phyloP scores from a whole-genome alignment of 2,888 invertebrate species.

The Harpalus rufipes region DNA sequence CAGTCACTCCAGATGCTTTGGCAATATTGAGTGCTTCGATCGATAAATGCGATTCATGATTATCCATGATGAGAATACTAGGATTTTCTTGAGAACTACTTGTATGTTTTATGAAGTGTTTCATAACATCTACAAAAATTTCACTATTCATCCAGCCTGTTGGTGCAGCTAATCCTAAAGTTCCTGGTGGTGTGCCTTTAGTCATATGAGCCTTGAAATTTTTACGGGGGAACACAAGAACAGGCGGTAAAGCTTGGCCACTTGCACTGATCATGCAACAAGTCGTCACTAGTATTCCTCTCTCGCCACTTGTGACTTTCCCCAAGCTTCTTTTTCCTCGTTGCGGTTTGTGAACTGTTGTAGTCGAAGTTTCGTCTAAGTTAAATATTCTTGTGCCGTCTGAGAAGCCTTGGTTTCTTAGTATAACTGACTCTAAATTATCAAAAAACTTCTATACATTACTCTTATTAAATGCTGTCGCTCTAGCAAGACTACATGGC shows the following conservation, averaged over 20 bases:
- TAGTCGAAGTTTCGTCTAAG: constrained; percentile 73
- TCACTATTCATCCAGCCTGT: neutral
- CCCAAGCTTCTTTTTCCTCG: constrained; percentile 71
- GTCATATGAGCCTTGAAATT: neutral
- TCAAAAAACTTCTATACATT: constrained; percentile 68
- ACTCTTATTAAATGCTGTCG: constrained; percentile 71
- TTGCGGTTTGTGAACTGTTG: constrained; percentile 73
- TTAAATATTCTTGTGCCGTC: constrained; percentile 73
- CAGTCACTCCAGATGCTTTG: neutral
- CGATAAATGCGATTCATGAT: neutral
- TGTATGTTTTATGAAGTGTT: neutral
- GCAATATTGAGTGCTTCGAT: neutral
- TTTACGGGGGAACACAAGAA: too few species aligned
- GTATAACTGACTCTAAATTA: constrained; percentile 70
- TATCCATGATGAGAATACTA: neutral
- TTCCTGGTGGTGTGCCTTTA: neutral
- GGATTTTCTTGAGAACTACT: neutral
- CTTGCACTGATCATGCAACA: constrained; percentile 69
- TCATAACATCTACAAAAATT: neutral
- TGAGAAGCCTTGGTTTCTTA: constrained; percentile 69
- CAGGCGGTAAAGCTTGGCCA: constrained; percentile 68
- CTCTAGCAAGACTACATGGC: constrained; percentile 71
- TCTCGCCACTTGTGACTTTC: constrained; percentile 71
- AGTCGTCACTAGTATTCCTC: constrained; percentile 71
- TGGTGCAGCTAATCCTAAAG: neutral